Percentiles rank a stretch among this genome's conserved stretches.
Evolutionary conservation across 53 echinoderm and acorn worm genomes (phyloP).

Genomic region (Glandiceps talaboti): DNA sequence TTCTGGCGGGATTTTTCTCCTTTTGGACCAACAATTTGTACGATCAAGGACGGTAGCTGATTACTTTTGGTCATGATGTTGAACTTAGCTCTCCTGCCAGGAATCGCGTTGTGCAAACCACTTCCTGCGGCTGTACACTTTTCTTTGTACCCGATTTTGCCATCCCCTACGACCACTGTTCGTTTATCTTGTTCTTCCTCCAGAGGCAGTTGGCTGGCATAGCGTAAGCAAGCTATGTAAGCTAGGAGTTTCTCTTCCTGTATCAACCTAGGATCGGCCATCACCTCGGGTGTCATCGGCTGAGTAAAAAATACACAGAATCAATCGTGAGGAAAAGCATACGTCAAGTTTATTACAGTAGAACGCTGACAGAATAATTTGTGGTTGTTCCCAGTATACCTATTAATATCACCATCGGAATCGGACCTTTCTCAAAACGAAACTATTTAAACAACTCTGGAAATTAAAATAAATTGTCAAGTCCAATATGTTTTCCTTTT

Average conservation of each 20-base stretch:
- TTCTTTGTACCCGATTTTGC: constrained; percentile 16
- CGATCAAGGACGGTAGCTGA: background rate
- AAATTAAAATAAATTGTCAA: no score
- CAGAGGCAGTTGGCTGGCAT: constrained; percentile 53
- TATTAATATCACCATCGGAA: no score
- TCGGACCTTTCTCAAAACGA: no score
- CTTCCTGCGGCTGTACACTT: constrained; percentile 92
- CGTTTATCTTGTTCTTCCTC: constrained; percentile 7
- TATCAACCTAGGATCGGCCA: constrained; percentile 39
- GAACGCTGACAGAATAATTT: no score
- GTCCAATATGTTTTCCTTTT: no score
- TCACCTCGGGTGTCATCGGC: constrained; percentile 74
- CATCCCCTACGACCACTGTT: background rate
- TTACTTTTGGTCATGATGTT: constrained; percentile 50
- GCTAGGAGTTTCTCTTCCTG: constrained; percentile 34
- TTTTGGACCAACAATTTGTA: constrained; percentile 30
- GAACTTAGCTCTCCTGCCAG: constrained; percentile 68
- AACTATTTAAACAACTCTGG: no score
- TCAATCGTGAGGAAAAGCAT: no score
- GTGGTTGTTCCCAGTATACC: no score
- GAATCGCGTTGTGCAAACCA: constrained; percentile 76
- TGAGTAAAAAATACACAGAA: constrained; percentile 8
- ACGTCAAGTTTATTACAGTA: no score
- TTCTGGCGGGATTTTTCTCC: constrained; percentile 50
- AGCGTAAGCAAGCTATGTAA: constrained; percentile 49